Percentiles rank a stretch among this genome's conserved stretches.
Conservation (phyloP, 2,888 invertebrate species). For the Ferrisia virgata region DNA sequence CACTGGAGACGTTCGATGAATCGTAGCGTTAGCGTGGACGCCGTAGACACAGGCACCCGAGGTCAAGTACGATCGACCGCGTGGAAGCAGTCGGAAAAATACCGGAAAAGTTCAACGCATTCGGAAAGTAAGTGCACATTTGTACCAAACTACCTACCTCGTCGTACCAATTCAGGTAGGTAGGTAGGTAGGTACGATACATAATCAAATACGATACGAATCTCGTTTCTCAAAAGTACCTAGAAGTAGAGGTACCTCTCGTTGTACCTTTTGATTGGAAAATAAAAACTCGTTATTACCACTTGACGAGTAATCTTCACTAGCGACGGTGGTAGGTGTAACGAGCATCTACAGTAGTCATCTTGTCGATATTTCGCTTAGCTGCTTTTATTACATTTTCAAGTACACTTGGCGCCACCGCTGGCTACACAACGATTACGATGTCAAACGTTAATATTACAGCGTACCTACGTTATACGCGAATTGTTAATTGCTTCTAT, state of each 20-base stretch:
- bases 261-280: neutral
- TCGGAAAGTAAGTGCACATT: conserved; percentile 42
- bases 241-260: neutral
- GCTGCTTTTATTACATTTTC: neutral
- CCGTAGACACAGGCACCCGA: conserved; percentile 72
- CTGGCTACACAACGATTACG: neutral
- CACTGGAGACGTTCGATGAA: conserved; percentile 55
- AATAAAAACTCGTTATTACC: neutral
- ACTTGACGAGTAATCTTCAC: too few species aligned
- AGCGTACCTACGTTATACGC: too few species aligned
- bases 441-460: too few species aligned
- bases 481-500: neutral
- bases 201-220: neutral
- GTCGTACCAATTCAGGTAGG: too few species aligned
- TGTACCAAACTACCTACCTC: neutral
- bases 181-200: too few species aligned
- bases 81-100: conserved; percentile 54
- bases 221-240: neutral
- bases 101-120: conserved; percentile 46
- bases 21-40: conserved; percentile 72
- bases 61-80: conserved; percentile 68
- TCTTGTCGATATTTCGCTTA: neutral
- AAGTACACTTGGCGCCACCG: neutral
- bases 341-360: neutral
- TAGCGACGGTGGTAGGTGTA: too few species aligned